Evolutionary conservation across 2,888 invertebrate species (phyloP), one percentile per base, ranked within the genome.

Genomic region (Dorcus parallelipipedus): DNA sequence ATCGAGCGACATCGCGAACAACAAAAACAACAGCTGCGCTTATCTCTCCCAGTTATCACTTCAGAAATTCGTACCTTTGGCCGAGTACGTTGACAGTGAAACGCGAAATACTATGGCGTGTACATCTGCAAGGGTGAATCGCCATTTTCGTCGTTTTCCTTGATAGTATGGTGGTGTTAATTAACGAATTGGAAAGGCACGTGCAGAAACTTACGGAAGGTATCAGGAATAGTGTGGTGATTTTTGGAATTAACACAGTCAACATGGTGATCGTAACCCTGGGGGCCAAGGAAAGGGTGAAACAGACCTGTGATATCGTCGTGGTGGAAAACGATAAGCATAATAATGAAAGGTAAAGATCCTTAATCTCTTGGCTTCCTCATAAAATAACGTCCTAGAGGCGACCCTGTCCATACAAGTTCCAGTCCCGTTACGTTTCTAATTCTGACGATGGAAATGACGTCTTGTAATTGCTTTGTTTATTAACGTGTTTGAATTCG

Each of bases 231-330:
- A 65, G 63, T 9, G 66, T 66, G n/a, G 63, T 69, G 40, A 64
- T 69, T 41, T 63, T 69, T 51, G 67, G 69, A 38, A 64, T 69
- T 20, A 68, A 66, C 56, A 69, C 69, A 3, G 69, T 69, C 47
- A 70, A 68, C 56, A 70, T 69, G 70, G 69, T 70, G 54, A 69
- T 70, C 49, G 68, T 70, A 9, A 60, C 60, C 17, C 56, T 59
- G 9, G 59, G 59, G 6, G 59, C 55, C 6, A 45, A 51, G 9
- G 59, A 59, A 43, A 48, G 41, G 38, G 41, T 59, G 26, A 54
- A 54, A 26, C 48, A 54, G 33, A 47, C 51, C 7, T 58, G 51
- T 42, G 54, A 60, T 23, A 62, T 69, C 43, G 67, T 67, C 56
- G 66, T 65, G 9, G 64, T 69, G 56, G 67, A 65, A 52, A 62